Conservation (phyloP, 2,888 invertebrate species). For the Dusona sp. region DNA sequence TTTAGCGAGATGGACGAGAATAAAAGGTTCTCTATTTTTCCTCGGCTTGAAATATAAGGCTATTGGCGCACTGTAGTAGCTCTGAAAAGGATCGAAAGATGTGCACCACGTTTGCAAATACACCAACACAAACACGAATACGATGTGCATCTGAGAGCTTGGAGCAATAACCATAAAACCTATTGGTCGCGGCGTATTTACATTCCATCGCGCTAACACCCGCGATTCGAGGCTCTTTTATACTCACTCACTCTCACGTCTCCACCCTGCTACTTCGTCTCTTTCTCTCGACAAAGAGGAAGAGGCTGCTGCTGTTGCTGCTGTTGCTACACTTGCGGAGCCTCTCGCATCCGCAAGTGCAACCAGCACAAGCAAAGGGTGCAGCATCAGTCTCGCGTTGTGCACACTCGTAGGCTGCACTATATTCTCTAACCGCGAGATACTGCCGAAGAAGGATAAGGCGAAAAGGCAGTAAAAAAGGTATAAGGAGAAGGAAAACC, state of each 20-base stretch:
- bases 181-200: constrained; percentile 78
- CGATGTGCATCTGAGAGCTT: constrained; percentile 69
- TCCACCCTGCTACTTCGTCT: constrained; percentile 12
- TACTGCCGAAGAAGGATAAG: constrained; percentile 32
- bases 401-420: constrained; percentile 23
- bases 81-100: constrained; percentile 40
- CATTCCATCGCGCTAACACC: constrained; percentile 76
- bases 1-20: constrained; percentile 38
- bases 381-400: constrained; percentile 58
- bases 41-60: constrained; percentile 44
- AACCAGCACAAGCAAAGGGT: constrained; percentile 29
- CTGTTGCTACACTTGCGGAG: constrained; percentile 7
- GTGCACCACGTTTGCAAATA: constrained; percentile 18
- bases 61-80: constrained; percentile 54
- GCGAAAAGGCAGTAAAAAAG: constrained; percentile 18
- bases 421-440: constrained; percentile 24
- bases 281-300: constrained; percentile 35
- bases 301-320: constrained; percentile 14
- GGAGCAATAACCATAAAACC: constrained; percentile 77
- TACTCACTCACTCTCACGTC: constrained; percentile 25
- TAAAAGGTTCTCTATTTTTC: constrained; percentile 38
- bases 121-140: constrained; percentile 1
- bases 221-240: constrained; percentile 62
- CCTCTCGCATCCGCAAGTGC: constrained; percentile 40
- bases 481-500: constrained; percentile 16